phyloP scores from a whole-genome alignment of 2,113 vertebrate genomes.

The Ranitomeya imitator region DNA sequence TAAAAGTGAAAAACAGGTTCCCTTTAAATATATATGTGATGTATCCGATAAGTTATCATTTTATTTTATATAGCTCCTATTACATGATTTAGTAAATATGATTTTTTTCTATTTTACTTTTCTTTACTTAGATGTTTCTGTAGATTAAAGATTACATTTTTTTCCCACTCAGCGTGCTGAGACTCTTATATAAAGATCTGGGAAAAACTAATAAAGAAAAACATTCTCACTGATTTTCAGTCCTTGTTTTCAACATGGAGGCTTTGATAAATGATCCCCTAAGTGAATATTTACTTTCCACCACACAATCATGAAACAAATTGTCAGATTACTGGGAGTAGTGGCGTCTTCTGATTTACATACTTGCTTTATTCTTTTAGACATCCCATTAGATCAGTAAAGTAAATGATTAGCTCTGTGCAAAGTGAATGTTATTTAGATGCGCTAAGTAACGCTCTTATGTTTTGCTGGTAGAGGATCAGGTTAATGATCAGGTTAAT shows the following conservation, averaged over 20 bases:
- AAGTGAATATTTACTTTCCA: conserved; percentile 33
- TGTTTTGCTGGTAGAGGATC: conserved; percentile 6
- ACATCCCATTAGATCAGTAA: conserved; percentile 19
- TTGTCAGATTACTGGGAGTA: conserved; percentile 7
- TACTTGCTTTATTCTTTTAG: conserved; percentile 27
- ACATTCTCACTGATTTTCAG: background rate
- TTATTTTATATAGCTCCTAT: background rate
- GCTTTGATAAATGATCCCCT: conserved; percentile 44
- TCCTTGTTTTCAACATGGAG: conserved; percentile 12
- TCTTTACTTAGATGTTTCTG: background rate
- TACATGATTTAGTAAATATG: background rate
- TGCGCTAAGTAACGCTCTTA: background rate
- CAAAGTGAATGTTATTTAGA: conserved; percentile 30
- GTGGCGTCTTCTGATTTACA: conserved; percentile 29
- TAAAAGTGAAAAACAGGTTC: too few species aligned
- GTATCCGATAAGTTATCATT: background rate
- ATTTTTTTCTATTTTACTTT: background rate
- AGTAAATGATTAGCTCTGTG: conserved; percentile 28
- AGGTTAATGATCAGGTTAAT: conserved; percentile 37
- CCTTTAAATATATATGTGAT: background rate
- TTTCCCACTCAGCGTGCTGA: background rate
- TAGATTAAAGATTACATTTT: background rate
- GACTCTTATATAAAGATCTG: background rate
- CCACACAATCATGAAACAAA: conserved; percentile 28
- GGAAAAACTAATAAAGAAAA: conserved; percentile 20